These are phyloP conservation scores for Conchocele bisecta DNA, from an alignment of 2,888 invertebrate species.

Conservation along the genomic window DNA sequence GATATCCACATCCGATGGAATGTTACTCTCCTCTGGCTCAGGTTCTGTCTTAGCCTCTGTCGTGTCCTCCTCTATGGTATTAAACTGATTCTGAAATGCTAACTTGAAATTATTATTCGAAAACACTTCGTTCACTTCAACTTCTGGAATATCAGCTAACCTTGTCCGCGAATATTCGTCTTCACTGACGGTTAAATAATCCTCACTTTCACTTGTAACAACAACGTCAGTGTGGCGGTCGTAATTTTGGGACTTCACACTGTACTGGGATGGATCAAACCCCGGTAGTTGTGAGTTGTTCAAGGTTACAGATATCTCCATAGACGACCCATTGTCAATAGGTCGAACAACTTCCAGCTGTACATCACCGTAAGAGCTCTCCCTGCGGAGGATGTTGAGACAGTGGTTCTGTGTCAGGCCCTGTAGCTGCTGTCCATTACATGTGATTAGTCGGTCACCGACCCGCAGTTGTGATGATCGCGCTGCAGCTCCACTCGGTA, in stretches of 20 bases:
- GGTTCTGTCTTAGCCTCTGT: constrained; percentile 31
- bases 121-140: constrained; percentile 60
- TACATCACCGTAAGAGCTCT: constrained; percentile 89
- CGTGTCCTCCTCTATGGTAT: constrained; percentile 36
- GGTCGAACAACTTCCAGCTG: constrained; percentile 83
- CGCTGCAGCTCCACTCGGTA: constrained; percentile 75
- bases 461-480: constrained; percentile 92
- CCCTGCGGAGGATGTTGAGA: constrained; percentile 92
- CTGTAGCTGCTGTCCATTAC: constrained; percentile 90
- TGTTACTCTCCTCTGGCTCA: constrained; percentile 37
- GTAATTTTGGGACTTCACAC: constrained; percentile 54
- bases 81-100: constrained; percentile 49
- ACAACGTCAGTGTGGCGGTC: constrained; percentile 51
- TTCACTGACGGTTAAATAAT: constrained; percentile 60
- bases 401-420: constrained; percentile 94
- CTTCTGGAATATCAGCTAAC: constrained; percentile 53
- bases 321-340: constrained; percentile 58
- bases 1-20: constrained; percentile 26
- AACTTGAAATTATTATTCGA: constrained; percentile 54
- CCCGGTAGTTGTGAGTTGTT: constrained; percentile 28
- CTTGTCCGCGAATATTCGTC: constrained; percentile 51
- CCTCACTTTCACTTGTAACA: constrained; percentile 60
- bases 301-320: constrained; percentile 63
- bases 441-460: constrained; percentile 95
- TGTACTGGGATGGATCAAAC: constrained; percentile 51